A percentile compares a stretch with the other conserved stretches of the same genome.
Conservation (phyloP, 1,140 invertebrate species). For the Drosophila novamexicana region DNA sequence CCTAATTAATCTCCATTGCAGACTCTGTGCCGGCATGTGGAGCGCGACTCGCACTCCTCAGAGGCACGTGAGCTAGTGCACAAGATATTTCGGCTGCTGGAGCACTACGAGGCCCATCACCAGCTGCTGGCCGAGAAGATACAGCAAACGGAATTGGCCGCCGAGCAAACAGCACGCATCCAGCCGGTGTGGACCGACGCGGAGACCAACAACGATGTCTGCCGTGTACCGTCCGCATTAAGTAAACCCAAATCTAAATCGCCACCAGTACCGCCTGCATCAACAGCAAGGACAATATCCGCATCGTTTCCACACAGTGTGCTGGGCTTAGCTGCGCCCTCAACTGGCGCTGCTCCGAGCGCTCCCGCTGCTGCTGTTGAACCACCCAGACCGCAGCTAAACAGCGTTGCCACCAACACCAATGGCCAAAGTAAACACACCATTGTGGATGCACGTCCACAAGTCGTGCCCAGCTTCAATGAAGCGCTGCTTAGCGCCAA, state of each 20-base stretch:
- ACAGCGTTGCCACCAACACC: slow-evolving; percentile 43
- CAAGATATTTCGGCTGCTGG: slow-evolving; percentile 64
- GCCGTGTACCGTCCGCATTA: background rate
- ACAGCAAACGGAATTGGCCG: slow-evolving; percentile 56
- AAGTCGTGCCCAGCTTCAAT: slow-evolving; percentile 41
- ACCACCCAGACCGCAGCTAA: slow-evolving; percentile 13
- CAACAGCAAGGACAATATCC: background rate
- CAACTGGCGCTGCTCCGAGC: background rate
- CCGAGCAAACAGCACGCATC: slow-evolving; percentile 45
- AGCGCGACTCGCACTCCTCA: slow-evolving; percentile 52
- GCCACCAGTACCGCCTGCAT: background rate
- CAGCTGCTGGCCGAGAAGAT: slow-evolving; percentile 58
- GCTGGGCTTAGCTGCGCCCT: background rate
- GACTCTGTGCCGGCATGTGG: slow-evolving; percentile 52
- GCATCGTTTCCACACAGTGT: background rate
- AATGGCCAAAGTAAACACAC: background rate
- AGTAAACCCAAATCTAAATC: no score
- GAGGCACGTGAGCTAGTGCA: slow-evolving; percentile 62
- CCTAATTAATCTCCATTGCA: background rate
- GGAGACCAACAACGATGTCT: background rate
- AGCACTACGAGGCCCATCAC: slow-evolving; percentile 69
- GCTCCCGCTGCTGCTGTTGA: background rate
- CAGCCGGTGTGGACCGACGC: slow-evolving; percentile 48
- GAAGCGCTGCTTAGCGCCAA: slow-evolving; percentile 60
- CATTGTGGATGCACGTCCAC: background rate